A percentile compares a stretch with the other conserved stretches of the same genome.
These are phyloP conservation scores for Apodemia hepburni DNA, from an alignment of 2,888 invertebrate species.

Conservation along the genomic window DNA sequence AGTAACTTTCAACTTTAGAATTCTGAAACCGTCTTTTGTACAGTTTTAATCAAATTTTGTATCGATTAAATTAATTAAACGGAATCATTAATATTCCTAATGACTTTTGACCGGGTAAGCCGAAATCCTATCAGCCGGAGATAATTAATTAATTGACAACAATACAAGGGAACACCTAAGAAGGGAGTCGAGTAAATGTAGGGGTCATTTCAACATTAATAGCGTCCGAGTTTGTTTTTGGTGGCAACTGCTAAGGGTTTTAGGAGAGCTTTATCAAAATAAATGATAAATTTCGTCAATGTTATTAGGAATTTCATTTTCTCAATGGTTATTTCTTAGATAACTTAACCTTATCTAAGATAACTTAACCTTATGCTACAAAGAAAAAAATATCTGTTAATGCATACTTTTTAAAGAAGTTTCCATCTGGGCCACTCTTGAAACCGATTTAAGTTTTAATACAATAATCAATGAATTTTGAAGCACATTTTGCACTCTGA, in stretches of 20 bases:
- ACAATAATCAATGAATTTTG: too few relatives aligned
- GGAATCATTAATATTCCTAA: constrained; percentile 45
- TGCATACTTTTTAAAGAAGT: too few relatives aligned
- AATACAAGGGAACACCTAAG: constrained; percentile 42
- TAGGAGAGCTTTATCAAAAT: constrained; percentile 9
- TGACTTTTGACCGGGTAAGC: constrained; percentile 47
- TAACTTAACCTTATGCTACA: too few relatives aligned
- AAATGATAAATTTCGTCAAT: not conserved
- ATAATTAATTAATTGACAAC: constrained; percentile 74
- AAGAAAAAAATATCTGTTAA: too few relatives aligned
- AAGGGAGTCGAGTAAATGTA: constrained; percentile 28
- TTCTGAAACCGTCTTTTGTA: not conserved
- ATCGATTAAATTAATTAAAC: constrained; percentile 1
- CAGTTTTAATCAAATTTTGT: not conserved
- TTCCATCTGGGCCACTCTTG: too few relatives aligned
- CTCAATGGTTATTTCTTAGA: too few relatives aligned
- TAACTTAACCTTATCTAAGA: too few relatives aligned
- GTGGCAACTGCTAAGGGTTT: constrained; percentile 36
- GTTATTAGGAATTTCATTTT: too few relatives aligned
- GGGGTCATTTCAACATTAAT: constrained; percentile 41
- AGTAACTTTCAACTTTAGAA: not conserved
- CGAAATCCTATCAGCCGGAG: constrained; percentile 46
- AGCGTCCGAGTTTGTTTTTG: constrained; percentile 44
- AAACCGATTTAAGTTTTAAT: too few relatives aligned
- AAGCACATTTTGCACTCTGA: too few relatives aligned